Conservation (phyloP, 2,888 invertebrate genomes). For the Polyommatus iphigenia region DNA sequence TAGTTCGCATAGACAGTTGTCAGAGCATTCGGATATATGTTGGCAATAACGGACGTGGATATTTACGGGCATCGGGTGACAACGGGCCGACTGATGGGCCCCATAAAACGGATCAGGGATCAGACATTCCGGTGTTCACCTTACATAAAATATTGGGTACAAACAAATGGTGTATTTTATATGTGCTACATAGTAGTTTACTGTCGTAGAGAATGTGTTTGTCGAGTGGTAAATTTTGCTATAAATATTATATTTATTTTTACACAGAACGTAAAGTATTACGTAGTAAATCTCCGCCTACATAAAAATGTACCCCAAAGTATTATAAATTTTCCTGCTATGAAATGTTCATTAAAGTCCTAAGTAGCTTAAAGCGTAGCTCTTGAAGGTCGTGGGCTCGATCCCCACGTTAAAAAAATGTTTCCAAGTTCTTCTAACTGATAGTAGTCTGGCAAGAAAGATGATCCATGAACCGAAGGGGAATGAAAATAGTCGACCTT, state of each 20-base stretch:
- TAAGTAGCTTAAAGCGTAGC: too few relatives aligned
- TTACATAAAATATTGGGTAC: conserved; percentile 11
- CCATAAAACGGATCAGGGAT: conserved; percentile 17
- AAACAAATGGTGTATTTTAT: conserved; percentile 2
- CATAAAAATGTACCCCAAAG: too few relatives aligned
- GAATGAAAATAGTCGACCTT: too few relatives aligned
- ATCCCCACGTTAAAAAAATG: too few relatives aligned
- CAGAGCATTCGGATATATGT: not conserved
- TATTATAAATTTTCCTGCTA: too few relatives aligned
- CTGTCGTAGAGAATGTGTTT: not conserved
- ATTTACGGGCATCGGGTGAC: not conserved
- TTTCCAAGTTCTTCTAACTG: too few relatives aligned
- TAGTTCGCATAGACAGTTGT: too few relatives aligned
- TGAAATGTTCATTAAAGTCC: too few relatives aligned
- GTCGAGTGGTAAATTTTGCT: not conserved
- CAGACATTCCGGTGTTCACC: conserved; percentile 7
- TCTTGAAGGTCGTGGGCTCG: not conserved
- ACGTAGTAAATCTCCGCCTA: too few relatives aligned
- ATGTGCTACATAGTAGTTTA: not conserved
- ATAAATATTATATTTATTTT: too few relatives aligned
- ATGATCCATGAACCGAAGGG: too few relatives aligned
- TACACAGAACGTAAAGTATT: not conserved
- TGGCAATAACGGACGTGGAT: not conserved
- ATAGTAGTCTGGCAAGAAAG: too few relatives aligned
- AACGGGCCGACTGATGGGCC: not conserved